Percentiles rank a stretch among this genome's conserved stretches.
Evolutionary conservation across 2,113 vertebrate genomes (phyloP).

Genomic region (Ibidorhyncha struthersii): DNA sequence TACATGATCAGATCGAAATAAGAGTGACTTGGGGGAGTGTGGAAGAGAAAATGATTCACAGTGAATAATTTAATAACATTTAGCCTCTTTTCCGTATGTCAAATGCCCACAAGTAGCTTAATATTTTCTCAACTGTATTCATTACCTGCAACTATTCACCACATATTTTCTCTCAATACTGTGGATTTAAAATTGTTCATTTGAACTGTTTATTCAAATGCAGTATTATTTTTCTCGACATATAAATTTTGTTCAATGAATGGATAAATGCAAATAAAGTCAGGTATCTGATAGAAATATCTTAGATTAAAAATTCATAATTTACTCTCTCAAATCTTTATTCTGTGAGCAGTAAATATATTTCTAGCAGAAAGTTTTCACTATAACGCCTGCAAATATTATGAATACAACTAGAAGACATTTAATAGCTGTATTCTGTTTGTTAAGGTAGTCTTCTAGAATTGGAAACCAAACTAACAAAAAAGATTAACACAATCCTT

Average conservation of each 20-base stretch:
- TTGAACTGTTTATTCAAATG: neutral
- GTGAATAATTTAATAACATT: neutral
- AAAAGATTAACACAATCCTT: neutral
- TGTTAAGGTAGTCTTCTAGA: neutral
- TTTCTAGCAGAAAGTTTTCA: neutral
- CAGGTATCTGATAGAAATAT: neutral
- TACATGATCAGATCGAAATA: neutral
- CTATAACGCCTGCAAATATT: neutral
- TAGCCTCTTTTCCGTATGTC: neutral
- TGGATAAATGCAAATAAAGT: neutral
- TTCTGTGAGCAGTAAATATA: neutral
- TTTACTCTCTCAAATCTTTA: neutral
- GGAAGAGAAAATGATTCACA: neutral
- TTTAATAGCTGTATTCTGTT: neutral
- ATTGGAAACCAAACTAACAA: neutral
- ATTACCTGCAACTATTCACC: neutral
- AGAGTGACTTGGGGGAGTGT: neutral
- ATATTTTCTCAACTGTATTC: neutral
- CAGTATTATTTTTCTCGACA: neutral
- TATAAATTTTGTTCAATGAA: neutral
- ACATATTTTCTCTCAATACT: neutral
- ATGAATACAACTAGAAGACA: neutral
- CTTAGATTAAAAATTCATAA: slow-evolving; percentile 5
- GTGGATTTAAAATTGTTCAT: neutral
- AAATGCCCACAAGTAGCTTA: neutral